Evolutionary conservation across 1,140 invertebrate genomes (phyloP), one percentile per base, ranked within the genome.

Genomic region (Thaumatotibia leucotreta): DNA sequence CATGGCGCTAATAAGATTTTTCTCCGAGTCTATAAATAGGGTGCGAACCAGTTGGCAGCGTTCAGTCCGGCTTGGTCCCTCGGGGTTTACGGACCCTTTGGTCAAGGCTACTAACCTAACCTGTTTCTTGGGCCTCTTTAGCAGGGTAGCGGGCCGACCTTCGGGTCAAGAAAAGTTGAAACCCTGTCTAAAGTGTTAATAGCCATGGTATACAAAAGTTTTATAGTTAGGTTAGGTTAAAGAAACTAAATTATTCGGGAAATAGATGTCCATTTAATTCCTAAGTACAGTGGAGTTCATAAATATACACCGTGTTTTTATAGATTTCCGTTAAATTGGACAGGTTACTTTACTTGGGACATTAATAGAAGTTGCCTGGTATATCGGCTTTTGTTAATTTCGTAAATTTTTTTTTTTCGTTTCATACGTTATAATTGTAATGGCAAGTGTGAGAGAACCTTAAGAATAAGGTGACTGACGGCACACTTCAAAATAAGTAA

Each of bases 131-230:
- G 86, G 76, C 86, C 84, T 89, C 85, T 81, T 90, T 91, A 5
- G 78, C 81, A 79, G 80, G 75, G 80, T 88, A 72, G 76, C 88
- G 80, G 85, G 86, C 83, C 88, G 85, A 81, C 86, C 83, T 67
- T 81, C 82, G 85, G 72, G 85, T 84, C 88, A 90, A 49, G 88
- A 84, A 86, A 84, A 89, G 89, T 84, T 87, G 88, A 89, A 90
- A 89, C 78, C 76, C 79, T 81, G 80, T 70, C 62, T 75, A 54
- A 68, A 52, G 33, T 67, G 65, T 23, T 58, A 31, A 67, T 49
- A 9, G 22, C 52, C 65, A 70, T 70, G 64, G 63, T 66, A 65
- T 63, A 50, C 6, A n/a, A n/a, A 39, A 8, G 17, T 20, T 45
- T 45, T 45, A 20, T 45, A 17, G 39, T 14, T 45, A 45, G 39